These are phyloP conservation scores for Channa argus DNA, from an alignment of 2,113 vertebrate genomes.

Conservation along the genomic window DNA sequence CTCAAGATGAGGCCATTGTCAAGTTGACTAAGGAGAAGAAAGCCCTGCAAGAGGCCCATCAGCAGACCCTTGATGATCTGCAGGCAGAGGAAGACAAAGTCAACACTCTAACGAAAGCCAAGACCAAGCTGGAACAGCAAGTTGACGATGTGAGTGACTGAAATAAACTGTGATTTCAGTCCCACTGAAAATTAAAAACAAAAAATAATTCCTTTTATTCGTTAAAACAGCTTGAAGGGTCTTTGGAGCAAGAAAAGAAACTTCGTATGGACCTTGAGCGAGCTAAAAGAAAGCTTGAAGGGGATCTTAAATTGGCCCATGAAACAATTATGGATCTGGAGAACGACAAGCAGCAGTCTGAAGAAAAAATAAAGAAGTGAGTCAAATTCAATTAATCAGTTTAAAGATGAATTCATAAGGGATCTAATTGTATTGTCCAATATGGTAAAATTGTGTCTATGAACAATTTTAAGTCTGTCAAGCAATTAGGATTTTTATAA, in stretches of 20 bases:
- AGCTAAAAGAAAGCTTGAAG: conserved; percentile 80
- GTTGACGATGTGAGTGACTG: conserved; percentile 71
- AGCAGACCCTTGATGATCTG: conserved; percentile 87
- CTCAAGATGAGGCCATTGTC: conserved; percentile 83
- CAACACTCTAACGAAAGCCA: conserved; percentile 80
- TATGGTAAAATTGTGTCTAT: too few species aligned
- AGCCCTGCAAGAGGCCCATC: conserved; percentile 87
- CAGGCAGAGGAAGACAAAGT: conserved; percentile 90
- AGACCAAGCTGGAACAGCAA: conserved; percentile 81
- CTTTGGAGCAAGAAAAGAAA: conserved; percentile 92
- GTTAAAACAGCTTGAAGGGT: conserved; percentile 84
- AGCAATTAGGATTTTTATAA: neutral
- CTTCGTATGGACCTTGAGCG: conserved; percentile 87
- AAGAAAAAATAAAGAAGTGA: conserved; percentile 78
- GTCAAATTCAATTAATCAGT: conserved; percentile 40
- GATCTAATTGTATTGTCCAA: neutral
- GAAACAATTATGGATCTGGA: conserved; percentile 81
- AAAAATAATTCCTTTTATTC: neutral
- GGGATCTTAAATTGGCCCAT: conserved; percentile 78
- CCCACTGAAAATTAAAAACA: neutral
- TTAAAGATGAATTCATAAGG: neutral
- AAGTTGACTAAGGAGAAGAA: conserved; percentile 90
- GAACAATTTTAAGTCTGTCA: too few species aligned
- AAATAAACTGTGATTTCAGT: neutral
- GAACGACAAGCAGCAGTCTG: conserved; percentile 81